Percentiles rank a stretch among this genome's conserved stretches.
Conservation (phyloP, 2,113 vertebrate genomes). For the Sapajus apella region DNA sequence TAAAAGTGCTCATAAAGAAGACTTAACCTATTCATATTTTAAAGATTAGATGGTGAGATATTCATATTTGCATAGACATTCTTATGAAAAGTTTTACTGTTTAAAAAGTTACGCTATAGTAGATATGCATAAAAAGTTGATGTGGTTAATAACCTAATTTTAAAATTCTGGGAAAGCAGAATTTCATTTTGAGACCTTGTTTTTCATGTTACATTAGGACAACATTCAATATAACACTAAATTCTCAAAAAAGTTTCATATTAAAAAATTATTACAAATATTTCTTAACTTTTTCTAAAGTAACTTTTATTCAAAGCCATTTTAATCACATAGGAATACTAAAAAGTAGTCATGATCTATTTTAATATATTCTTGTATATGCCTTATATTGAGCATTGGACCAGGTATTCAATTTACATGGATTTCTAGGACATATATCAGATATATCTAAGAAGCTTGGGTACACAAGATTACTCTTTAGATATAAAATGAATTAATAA, state of each 20-base stretch:
- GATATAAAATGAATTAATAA: conserved; percentile 7
- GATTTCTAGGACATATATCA: neutral
- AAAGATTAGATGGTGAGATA: neutral
- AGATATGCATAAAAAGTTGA: conserved; percentile 22
- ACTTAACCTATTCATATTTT: neutral
- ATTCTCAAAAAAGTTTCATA: neutral
- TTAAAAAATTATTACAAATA: neutral
- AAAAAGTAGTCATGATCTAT: neutral
- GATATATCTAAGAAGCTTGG: neutral
- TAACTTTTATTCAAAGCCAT: neutral
- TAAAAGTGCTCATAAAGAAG: conserved; percentile 9
- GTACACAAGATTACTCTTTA: neutral
- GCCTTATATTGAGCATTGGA: neutral
- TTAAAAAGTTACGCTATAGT: conserved; percentile 48
- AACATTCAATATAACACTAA: neutral
- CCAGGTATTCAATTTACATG: neutral
- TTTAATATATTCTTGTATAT: neutral
- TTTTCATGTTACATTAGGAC: conserved; percentile 31
- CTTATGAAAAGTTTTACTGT: conserved; percentile 38
- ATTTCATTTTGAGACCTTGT: conserved; percentile 44
- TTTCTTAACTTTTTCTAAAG: neutral
- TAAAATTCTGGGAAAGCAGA: conserved; percentile 34
- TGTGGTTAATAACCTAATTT: conserved; percentile 59
- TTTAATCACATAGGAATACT: neutral
- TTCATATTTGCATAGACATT: conserved; percentile 13